Percentiles rank a stretch among this genome's conserved stretches.
Conservation (phyloP, 2,113 vertebrate genomes). For the Myrmecobius fasciatus region DNA sequence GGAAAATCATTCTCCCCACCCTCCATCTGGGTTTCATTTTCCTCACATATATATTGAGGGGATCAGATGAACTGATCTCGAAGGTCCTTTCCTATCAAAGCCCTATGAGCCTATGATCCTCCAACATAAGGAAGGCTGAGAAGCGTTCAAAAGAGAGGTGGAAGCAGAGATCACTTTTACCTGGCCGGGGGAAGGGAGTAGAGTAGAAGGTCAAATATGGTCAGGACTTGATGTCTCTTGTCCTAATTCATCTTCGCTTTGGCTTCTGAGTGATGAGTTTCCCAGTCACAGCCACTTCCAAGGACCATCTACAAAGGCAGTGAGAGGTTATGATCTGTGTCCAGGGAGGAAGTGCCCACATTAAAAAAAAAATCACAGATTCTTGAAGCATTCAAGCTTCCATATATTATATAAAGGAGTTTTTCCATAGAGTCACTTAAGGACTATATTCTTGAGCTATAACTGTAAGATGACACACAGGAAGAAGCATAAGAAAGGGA, state of each 20-base stretch:
- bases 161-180: slow-evolving; percentile 5
- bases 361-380: neutral
- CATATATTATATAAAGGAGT: neutral
- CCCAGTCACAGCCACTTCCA: neutral
- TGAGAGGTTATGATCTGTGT: neutral
- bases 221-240: neutral
- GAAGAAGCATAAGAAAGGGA: neutral
- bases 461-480: neutral
- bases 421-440: neutral
- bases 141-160: neutral
- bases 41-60: neutral
- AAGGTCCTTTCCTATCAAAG: neutral
- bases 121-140: neutral
- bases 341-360: neutral
- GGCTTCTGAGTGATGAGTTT: neutral
- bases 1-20: neutral
- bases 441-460: neutral
- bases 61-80: neutral
- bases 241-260: neutral
- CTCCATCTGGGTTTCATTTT: neutral
- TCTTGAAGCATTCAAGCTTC: neutral
- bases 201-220: neutral
- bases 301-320: neutral
- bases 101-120: neutral
- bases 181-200: neutral